A percentile compares a stretch with the other conserved stretches of the same genome.
Evolutionary conservation across 1,140 invertebrate species (phyloP).

Genomic region (Lamellibrachia luymesi): DNA sequence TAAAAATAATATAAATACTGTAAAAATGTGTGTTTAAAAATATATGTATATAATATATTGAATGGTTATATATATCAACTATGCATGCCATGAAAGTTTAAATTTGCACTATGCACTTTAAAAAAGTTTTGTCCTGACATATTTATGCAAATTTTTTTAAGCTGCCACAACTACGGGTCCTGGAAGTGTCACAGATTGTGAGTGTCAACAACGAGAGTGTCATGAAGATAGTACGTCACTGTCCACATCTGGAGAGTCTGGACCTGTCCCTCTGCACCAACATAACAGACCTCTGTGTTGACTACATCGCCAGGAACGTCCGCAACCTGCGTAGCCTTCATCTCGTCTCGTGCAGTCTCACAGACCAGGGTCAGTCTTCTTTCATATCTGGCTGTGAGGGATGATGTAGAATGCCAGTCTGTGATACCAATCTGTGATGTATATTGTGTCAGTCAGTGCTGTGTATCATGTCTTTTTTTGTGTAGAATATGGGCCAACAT

Average conservation of each 20-base stretch:
- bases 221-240: constrained; percentile 32
- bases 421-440: too few relatives aligned
- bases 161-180: constrained; percentile 35
- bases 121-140: background rate
- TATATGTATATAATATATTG: too few relatives aligned
- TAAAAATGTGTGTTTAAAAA: too few relatives aligned
- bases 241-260: constrained; percentile 37
- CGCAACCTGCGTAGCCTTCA: constrained; percentile 34
- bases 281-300: constrained; percentile 39
- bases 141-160: constrained; percentile 28
- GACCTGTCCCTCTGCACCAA: constrained; percentile 41
- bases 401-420: background rate
- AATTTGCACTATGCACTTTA: too few relatives aligned
- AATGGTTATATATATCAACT: too few relatives aligned
- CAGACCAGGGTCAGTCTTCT: constrained; percentile 37
- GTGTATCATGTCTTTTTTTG: too few relatives aligned
- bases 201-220: constrained; percentile 34
- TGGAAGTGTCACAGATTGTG: constrained; percentile 41
- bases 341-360: constrained; percentile 42
- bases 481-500: too few relatives aligned
- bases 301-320: constrained; percentile 31
- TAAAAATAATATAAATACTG: too few relatives aligned
- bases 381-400: background rate
- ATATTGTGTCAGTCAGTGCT: too few relatives aligned
- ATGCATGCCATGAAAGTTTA: too few relatives aligned